Conservation (phyloP, 2,888 invertebrate species). For the Pimpla rufipes region DNA sequence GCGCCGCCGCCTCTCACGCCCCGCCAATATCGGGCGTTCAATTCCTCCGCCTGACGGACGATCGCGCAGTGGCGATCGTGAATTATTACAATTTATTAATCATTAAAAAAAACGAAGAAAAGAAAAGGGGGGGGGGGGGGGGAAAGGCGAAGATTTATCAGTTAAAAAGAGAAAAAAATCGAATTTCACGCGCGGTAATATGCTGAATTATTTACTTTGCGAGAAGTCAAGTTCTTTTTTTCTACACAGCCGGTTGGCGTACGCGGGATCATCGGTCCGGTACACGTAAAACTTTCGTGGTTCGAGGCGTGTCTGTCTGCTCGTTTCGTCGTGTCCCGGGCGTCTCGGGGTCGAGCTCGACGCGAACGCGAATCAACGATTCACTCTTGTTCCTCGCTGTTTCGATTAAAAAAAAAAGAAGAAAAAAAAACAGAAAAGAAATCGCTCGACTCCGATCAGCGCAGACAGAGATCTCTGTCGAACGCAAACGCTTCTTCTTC, state of each 20-base stretch:
- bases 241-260: constrained; percentile 56
- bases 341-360: constrained; percentile 4
- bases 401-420: not conserved
- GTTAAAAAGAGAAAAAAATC: constrained; percentile 26
- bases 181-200: constrained; percentile 33
- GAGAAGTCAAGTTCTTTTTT: constrained; percentile 38
- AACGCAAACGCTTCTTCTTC: constrained; percentile 1
- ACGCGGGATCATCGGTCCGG: constrained; percentile 45
- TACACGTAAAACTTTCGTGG: constrained; percentile 54
- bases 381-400: not conserved
- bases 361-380: not conserved
- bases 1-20: not conserved
- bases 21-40: not conserved
- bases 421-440: not conserved
- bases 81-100: constrained; percentile 21
- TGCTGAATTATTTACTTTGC: constrained; percentile 41
- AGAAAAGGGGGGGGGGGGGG: too few species aligned
- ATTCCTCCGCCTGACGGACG: not conserved
- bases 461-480: constrained; percentile 17
- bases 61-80: constrained; percentile 24
- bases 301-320: constrained; percentile 19
- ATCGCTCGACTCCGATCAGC: constrained; percentile 6
- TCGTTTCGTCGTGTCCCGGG: not conserved
- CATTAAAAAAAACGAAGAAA: constrained; percentile 21
- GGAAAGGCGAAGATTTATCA: not conserved